Base-by-base conservation (phyloP, 1,140 invertebrate species). In the Mercenaria mercenaria region DNA sequence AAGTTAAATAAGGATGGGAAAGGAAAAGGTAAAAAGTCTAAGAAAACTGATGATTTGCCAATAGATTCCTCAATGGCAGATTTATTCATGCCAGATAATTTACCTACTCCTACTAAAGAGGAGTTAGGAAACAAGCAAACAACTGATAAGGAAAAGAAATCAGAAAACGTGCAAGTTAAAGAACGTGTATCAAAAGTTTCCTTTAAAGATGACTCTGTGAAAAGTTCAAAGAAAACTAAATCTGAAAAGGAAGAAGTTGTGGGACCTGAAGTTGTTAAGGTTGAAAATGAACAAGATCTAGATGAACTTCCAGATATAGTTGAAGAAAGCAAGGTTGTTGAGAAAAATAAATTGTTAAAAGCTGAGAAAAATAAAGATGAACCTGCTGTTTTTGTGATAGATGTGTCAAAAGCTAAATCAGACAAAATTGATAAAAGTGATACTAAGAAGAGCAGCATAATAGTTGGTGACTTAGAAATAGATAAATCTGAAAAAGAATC, bases 81-180 rank as follows among this genome's bases (percentile, higher is more conserved):
- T 41, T 52, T 89, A 29, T 89, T 89, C 59, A 89, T 82, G 47
- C 87, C 87, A 59, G 87, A 89, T 76, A 82, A 82, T 43, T 47
- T 88, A 34, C 85, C 85, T 13, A 50, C 50, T 39, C 50, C 52
- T 52, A 20, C n/a, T 26, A 86, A 77, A 77, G 84, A 86, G 41
- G 72, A 59, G n/a, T 47, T 34, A 67, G 18, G 11, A 18, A 67
- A 47, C 20, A 50, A 81, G 18, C 20, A 59, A 15, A 26, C n/a
- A 18, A 39, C 37, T 52, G 59, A 81, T 6, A 72, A 50, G n/a
- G 52, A 56, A 34, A 81, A 81, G 79, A 59, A 23, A 23, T 29
- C 20, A 20, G 74, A 50, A 47, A 23, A 29, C 20, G 3, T 23
- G 39, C 50, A 64, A 39, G 61, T 81, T 81, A 64, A 29, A 52